phyloP scores from a whole-genome alignment of 2,113 vertebrate species.

The Parus major region DNA sequence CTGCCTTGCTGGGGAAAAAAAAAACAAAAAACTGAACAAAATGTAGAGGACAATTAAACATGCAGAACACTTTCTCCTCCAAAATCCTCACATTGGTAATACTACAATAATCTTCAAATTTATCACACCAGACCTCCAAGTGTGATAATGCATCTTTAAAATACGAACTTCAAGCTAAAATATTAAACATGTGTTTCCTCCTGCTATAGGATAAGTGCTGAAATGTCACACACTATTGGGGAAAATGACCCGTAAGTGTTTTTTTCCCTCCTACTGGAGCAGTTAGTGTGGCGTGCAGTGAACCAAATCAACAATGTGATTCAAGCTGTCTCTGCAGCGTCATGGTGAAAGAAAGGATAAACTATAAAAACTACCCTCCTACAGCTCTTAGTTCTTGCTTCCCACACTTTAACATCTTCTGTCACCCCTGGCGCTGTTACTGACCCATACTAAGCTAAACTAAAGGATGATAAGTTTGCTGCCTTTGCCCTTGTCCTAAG shows the following conservation, averaged over 20 bases:
- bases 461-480: constrained; percentile 91
- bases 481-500: constrained; percentile 86
- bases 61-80: constrained; percentile 16
- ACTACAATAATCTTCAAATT: constrained; percentile 59
- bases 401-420: constrained; percentile 85
- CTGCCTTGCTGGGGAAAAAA: neutral
- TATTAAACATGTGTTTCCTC: constrained; percentile 70
- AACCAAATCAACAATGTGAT: constrained; percentile 84
- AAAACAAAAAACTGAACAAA: neutral
- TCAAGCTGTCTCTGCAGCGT: constrained; percentile 81
- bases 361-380: constrained; percentile 84
- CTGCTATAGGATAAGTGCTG: constrained; percentile 62
- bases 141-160: constrained; percentile 72
- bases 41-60: constrained; percentile 36
- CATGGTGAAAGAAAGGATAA: constrained; percentile 83
- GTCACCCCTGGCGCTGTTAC: constrained; percentile 86
- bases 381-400: constrained; percentile 82
- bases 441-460: constrained; percentile 88
- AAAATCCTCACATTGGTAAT: constrained; percentile 44
- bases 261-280: constrained; percentile 74
- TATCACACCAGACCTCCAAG: constrained; percentile 67
- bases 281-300: constrained; percentile 81
- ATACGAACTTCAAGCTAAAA: constrained; percentile 70
- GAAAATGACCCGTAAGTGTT: constrained; percentile 79
- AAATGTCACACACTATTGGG: constrained; percentile 70